Conservation (phyloP, 2,113 vertebrate genomes). For the Lampris incognitus region DNA sequence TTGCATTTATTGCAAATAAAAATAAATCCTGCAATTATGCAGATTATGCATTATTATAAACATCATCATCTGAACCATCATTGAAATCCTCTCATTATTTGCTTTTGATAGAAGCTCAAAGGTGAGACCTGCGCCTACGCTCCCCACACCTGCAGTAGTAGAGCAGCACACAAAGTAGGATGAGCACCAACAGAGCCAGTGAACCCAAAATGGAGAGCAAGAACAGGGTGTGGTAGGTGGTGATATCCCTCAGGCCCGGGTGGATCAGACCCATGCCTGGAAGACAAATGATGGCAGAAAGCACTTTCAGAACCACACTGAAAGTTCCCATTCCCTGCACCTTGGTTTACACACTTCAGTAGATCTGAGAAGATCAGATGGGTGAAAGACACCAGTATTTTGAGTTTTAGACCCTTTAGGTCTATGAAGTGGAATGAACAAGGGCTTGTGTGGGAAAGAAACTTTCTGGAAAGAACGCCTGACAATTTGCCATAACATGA, state of each 20-base stretch:
- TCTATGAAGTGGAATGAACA: conserved; percentile 8
- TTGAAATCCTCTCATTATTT: not conserved
- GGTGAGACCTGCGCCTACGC: conserved; percentile 59
- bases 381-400: not conserved
- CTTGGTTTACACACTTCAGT: conserved; percentile 3
- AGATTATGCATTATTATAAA: not conserved
- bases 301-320: not conserved
- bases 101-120: conserved; percentile 42
- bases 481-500: not conserved
- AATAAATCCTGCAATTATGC: not conserved
- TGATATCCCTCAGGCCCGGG: conserved; percentile 91
- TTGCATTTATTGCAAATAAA: not conserved
- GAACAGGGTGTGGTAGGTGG: conserved; percentile 96
- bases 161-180: conserved; percentile 93
- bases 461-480: not conserved
- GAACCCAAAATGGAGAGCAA: conserved; percentile 95
- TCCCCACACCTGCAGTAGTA: conserved; percentile 95
- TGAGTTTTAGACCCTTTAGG: not conserved
- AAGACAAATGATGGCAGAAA: conserved; percentile 31
- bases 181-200: conserved; percentile 91
- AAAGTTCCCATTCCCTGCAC: not conserved
- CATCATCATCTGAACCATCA: not conserved
- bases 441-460: not conserved
- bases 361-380: conserved; percentile 1
- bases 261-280: conserved; percentile 87